phyloP scores from a whole-genome alignment of 1,140 invertebrate species.

The Drosophila santomea region DNA sequence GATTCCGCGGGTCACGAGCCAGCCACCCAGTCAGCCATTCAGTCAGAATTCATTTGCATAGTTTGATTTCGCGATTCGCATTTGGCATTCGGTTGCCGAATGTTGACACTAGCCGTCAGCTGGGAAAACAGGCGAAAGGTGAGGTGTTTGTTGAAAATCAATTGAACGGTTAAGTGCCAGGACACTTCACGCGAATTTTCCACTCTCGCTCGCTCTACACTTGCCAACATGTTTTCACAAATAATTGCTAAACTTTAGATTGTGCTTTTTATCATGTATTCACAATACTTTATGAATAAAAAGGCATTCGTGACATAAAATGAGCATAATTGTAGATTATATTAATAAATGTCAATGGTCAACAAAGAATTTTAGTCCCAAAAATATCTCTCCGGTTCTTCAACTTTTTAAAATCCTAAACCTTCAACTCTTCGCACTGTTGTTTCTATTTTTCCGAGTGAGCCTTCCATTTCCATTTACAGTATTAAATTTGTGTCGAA shows the following conservation, averaged over 20 bases:
- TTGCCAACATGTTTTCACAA: not conserved
- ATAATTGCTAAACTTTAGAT: not conserved
- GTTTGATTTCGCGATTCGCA: conserved; percentile 45
- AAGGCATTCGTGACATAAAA: too few relatives aligned
- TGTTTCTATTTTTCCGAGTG: conserved; percentile 6
- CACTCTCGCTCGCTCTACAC: conserved; percentile 21
- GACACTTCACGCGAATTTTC: conserved; percentile 41
- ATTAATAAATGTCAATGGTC: not conserved
- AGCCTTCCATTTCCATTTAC: conserved; percentile 40
- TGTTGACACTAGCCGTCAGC: conserved; percentile 55
- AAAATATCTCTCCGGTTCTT: too few relatives aligned
- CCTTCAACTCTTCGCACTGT: not conserved
- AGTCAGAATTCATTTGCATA: conserved; percentile 44
- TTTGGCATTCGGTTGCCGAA: conserved; percentile 30
- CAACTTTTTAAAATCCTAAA: too few relatives aligned
- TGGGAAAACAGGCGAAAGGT: conserved; percentile 45
- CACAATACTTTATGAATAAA: too few relatives aligned
- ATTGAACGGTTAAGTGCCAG: conserved; percentile 49
- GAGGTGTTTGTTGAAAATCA: conserved; percentile 54
- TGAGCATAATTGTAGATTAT: not conserved
- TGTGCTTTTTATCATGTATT: too few relatives aligned
- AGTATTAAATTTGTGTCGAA: conserved; percentile 51
- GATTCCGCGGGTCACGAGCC: conserved; percentile 11
- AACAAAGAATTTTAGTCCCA: too few relatives aligned
- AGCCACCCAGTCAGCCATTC: not conserved